These are phyloP conservation scores for Pelobates cultripes DNA, from an alignment of 2,797 vertebrate species.

Conservation along the genomic window DNA sequence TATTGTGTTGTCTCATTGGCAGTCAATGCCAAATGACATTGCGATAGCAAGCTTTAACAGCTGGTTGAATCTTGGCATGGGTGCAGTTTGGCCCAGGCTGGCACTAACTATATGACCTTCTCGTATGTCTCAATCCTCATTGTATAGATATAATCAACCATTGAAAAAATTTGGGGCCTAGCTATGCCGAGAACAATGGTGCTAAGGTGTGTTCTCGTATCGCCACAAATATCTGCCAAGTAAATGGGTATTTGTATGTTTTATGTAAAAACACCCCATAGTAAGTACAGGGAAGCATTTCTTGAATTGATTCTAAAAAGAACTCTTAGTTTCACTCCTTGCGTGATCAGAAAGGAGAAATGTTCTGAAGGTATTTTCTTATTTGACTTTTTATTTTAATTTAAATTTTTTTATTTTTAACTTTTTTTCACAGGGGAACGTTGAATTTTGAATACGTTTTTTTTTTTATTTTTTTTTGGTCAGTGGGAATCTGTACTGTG, in stretches of 20 bases:
- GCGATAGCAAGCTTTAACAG: background rate
- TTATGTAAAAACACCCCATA: too few species aligned
- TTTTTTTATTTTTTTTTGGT: background rate
- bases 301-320: too few species aligned
- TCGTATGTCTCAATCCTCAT: conserved; percentile 46
- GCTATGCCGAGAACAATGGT: background rate
- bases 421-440: too few species aligned
- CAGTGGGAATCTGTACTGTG: conserved; percentile 25
- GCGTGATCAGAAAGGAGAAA: background rate
- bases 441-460: background rate
- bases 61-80: background rate
- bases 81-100: conserved; percentile 11
- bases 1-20: background rate
- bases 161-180: conserved; percentile 30
- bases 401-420: too few species aligned
- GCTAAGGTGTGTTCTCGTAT: background rate
- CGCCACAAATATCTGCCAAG: background rate
- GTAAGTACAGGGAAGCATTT: too few species aligned
- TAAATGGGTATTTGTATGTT: too few species aligned
- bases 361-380: background rate
- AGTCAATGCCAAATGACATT: background rate
- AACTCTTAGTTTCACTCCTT: background rate
- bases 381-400: too few species aligned
- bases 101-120: conserved; percentile 29
- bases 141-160: conserved; percentile 44